Conservation (phyloP, 2,797 vertebrate species). For the Neosilurus mollespiculum region DNA sequence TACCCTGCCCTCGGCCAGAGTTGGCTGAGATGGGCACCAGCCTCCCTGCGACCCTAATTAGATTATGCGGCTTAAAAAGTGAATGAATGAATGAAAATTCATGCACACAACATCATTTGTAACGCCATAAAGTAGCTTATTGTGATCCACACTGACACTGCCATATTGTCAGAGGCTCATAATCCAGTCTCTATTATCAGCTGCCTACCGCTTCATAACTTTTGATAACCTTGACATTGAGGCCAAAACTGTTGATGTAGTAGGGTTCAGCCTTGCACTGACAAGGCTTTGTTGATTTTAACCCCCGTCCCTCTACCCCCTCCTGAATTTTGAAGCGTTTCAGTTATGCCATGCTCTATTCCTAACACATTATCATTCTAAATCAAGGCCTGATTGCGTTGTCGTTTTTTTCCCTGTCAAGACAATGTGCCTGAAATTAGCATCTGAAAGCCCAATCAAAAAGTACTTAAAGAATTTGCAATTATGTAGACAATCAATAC, state of each 20-base stretch:
- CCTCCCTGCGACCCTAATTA: too few relatives aligned
- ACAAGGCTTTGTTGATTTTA: slow-evolving; percentile 42
- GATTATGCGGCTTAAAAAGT: too few relatives aligned
- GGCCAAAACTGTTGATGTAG: slow-evolving; percentile 43
- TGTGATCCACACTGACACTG: neutral
- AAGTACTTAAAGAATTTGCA: slow-evolving; percentile 56
- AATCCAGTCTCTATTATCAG: slow-evolving; percentile 48
- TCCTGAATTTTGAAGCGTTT: slow-evolving; percentile 29
- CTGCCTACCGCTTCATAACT: slow-evolving; percentile 38
- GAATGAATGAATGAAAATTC: too few relatives aligned
- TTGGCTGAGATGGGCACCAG: too few relatives aligned
- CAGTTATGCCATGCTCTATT: slow-evolving; percentile 25
- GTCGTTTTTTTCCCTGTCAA: slow-evolving; percentile 19
- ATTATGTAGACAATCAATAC: slow-evolving; percentile 59
- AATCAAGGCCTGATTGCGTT: slow-evolving; percentile 53
- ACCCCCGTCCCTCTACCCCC: neutral
- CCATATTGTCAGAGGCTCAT: slow-evolving; percentile 39
- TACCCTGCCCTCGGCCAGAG: too few relatives aligned
- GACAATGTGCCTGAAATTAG: slow-evolving; percentile 49
- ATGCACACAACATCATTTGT: neutral
- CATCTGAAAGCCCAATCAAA: slow-evolving; percentile 64
- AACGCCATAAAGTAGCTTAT: neutral
- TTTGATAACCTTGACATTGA: slow-evolving; percentile 35
- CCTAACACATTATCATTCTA: slow-evolving; percentile 44
- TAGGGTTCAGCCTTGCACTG: slow-evolving; percentile 7